Evolutionary conservation across 2,888 invertebrate species (phyloP), one percentile per base, ranked within the genome.

Genomic region (Gasteruption jaculator): DNA sequence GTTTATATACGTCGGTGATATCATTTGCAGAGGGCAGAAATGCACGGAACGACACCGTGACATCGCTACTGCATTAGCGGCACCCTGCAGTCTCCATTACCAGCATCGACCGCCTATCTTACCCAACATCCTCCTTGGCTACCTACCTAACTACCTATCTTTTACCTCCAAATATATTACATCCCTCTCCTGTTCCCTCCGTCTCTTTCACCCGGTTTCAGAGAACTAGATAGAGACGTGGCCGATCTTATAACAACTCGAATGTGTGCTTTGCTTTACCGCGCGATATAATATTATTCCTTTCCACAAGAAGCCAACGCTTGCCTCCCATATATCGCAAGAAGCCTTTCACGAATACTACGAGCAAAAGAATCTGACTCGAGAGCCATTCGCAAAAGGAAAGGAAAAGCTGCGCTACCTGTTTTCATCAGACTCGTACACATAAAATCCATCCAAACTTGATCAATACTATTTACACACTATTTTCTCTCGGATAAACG

Each of bases 51-150:
- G 40, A 50, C 54, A 48, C 50, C 51, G 53, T 57, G 68, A 70
- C 70, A 70, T 70, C 66, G 70, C 70, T 71, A 71, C 70, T 70
- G 70, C 70, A 70, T 70, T 70, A 70, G 69, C 68, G 67, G 67
- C 66, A 61, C 60, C 66, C 65, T 59, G 63, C 68, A 57, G 67
- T 65, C 63, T 69, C 68, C 69, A 68, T 70, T 67, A 68, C 68
- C 57, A 40, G 41, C 49, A 41, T 57, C 53, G 54, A 49, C 54
- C 53, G 53, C 53, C 61, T 65, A 67, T 67, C 65, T n/a, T 63
- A 48, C 27, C 49, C 60, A 64, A 66, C 65, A 66, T 63, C 65
- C 62, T 58, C 57, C 57, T 52, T 56, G 45, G 51, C 56, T 54
- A 56, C 56, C 53, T 50, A 59, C 60, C 63, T 54, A 58, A 54